These are phyloP conservation scores for Scrobipalpa costella DNA, from an alignment of 2,888 invertebrate genomes.

Conservation along the genomic window DNA sequence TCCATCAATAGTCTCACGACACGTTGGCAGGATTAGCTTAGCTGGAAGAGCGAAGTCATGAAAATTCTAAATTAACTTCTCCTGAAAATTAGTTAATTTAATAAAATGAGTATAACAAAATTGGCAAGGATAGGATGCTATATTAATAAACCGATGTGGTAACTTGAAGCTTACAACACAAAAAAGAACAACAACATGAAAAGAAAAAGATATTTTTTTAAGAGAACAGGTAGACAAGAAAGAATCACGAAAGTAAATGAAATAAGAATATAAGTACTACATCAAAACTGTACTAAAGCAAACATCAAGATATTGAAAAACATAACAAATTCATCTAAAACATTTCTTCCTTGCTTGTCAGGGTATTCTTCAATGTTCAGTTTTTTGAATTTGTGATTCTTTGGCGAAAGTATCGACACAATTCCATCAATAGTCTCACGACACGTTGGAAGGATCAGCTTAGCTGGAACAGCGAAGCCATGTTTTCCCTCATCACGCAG, in stretches of 20 bases:
- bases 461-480: conserved; percentile 85
- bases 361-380: background rate
- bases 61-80: too few relatives aligned
- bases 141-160: too few relatives aligned
- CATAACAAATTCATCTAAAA: background rate
- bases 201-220: background rate
- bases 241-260: background rate
- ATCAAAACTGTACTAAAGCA: background rate
- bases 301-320: background rate
- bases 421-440: conserved; percentile 81
- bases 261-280: background rate
- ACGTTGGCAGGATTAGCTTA: conserved; percentile 82
- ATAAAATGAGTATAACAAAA: too few relatives aligned
- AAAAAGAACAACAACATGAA: too few relatives aligned
- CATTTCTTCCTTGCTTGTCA: background rate
- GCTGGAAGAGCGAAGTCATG: conserved; percentile 86
- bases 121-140: too few relatives aligned
- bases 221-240: background rate
- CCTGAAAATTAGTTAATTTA: too few relatives aligned
- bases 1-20: conserved; percentile 82
- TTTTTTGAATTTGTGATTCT: background rate
- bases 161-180: too few relatives aligned
- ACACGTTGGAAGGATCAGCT: conserved; percentile 83
- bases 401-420: conserved; percentile 42
- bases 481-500: conserved; percentile 81